phyloP scores from a whole-genome alignment of 2,888 invertebrate species.

The Blomia tropicalis region DNA sequence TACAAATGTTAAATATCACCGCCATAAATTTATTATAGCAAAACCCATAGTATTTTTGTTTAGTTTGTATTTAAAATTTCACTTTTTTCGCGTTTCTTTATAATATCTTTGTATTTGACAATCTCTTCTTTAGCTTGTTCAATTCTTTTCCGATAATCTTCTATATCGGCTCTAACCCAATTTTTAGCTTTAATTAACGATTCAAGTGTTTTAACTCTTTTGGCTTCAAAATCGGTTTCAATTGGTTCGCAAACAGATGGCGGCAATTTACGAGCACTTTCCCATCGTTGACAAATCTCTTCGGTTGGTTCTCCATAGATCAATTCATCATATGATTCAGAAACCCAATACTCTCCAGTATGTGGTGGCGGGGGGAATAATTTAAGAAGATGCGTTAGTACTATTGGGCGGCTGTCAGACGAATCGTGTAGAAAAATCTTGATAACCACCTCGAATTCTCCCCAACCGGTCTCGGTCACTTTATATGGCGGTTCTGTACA shows the following conservation, averaged over 20 bases:
- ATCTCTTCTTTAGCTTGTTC: constrained; percentile 72
- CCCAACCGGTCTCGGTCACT: constrained; percentile 96
- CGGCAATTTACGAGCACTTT: constrained; percentile 52
- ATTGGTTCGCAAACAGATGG: constrained; percentile 50
- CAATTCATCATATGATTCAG: constrained; percentile 89
- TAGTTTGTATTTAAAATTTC: too few relatives aligned
- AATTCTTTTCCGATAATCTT: constrained; percentile 63
- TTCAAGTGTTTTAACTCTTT: constrained; percentile 50
- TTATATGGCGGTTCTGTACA: constrained; percentile 90
- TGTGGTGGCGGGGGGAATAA: constrained; percentile 59
- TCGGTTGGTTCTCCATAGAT: constrained; percentile 40
- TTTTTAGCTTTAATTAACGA: constrained; percentile 59
- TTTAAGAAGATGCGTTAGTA: constrained; percentile 83
- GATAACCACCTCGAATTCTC: constrained; percentile 95
- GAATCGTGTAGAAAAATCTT: constrained; percentile 94
- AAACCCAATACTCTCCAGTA: constrained; percentile 45
- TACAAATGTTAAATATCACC: too few relatives aligned
- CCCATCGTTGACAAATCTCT: constrained; percentile 70
- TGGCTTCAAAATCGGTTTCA: constrained; percentile 64
- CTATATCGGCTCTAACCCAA: constrained; percentile 64
- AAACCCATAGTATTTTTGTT: too few relatives aligned
- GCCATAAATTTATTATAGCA: too few relatives aligned
- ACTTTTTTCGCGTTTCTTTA: too few relatives aligned
- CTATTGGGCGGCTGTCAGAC: constrained; percentile 83
- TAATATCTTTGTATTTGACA: constrained; percentile 30